Percentiles rank a stretch among this genome's conserved stretches.
phyloP scores from a whole-genome alignment of 2,888 invertebrate genomes.

The Antheraea assamensis region DNA sequence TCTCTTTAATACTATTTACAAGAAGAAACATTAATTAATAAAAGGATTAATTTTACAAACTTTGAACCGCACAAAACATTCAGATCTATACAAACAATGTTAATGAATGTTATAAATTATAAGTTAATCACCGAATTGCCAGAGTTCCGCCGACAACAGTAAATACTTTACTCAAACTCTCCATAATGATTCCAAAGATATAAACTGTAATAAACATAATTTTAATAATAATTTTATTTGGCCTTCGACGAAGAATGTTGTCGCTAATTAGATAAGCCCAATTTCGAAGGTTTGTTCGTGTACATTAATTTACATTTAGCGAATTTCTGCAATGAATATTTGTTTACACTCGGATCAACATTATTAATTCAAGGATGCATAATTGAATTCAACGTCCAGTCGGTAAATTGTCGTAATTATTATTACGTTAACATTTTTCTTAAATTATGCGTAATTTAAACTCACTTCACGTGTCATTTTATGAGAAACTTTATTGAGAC shows the following conservation, averaged over 20 bases:
- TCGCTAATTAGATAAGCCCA: conserved; percentile 11
- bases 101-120: conserved; percentile 62
- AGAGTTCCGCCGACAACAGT: conserved; percentile 39
- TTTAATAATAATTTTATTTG: conserved; percentile 17
- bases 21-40: neutral
- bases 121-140: conserved; percentile 56
- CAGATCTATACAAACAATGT: conserved; percentile 34
- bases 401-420: neutral
- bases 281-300: conserved; percentile 6
- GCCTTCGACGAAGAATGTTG: neutral
- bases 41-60: conserved; percentile 18
- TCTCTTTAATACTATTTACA: neutral
- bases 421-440: neutral
- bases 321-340: neutral
- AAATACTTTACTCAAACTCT: conserved; percentile 51
- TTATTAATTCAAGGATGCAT: neutral
- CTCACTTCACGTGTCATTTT: neutral
- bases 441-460: neutral
- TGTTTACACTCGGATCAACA: neutral
- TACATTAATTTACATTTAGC: neutral
- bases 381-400: neutral
- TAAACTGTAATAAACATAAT: conserved; percentile 21
- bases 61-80: conserved; percentile 21
- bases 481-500: neutral
- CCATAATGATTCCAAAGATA: conserved; percentile 55